Evolutionary conservation across 2,888 invertebrate genomes (phyloP), one percentile per base, ranked within the genome.

Genomic region (Mythimna loreyi): DNA sequence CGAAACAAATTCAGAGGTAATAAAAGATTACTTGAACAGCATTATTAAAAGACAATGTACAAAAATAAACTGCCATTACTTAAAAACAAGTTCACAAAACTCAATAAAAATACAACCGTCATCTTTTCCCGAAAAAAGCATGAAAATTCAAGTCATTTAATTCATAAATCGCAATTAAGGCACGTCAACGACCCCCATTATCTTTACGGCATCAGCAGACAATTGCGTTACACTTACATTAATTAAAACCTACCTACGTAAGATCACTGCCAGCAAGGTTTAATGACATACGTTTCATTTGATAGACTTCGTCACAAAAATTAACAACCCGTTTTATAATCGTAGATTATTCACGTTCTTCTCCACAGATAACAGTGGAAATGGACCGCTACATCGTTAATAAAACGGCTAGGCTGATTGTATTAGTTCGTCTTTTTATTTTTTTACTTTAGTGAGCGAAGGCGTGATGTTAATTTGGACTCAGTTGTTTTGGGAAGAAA

Each of bases 91-190:
- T 50, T 56, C 70, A 50, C 13, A 36, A 56, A 55, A 16, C 53
- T 11, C 40, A 47, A 25, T 25, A 36, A 70, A 53, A 70, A 78
- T 21, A 55, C 28, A 23, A 1, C 25, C 5, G 49, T 58, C 49
- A 59, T 33, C 40, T n/a, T 47, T 77, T 47, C 43, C 33, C n/a
- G 50, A 57, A 66, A n/a, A 40, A 57, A 19, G 19, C 49, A 49
- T 28, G 11, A 25, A 53, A 58, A 50, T 50, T 25, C 62, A 19
- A 71, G 49, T 57, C 70, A 66, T 56, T 71, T 75, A 61, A 67
- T 79, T 76, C 76, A 82, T 82, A 79, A 82, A 84, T 79, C 71
- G 28, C 55, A 80, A 84, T 82, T 82, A 80, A 47, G 49, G 21
- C 40, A 61, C 61, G 82, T 80, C 76, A 79, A 79, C 74, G 76